Base-by-base conservation (phyloP, 35 echinoderm and acorn worm genomes). In the Ptychodera flava region DNA sequence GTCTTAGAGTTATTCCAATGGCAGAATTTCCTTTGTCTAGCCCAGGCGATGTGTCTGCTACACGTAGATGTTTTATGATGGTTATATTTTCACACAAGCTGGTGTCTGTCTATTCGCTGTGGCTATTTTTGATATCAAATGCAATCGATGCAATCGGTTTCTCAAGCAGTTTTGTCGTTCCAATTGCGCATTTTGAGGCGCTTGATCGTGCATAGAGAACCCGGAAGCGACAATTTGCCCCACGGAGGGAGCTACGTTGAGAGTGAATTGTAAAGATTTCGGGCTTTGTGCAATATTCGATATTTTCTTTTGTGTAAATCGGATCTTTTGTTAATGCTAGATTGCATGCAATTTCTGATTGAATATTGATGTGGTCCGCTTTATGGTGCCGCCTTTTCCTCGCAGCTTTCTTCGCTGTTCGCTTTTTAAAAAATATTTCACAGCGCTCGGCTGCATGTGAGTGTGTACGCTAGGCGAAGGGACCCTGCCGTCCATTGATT, bases 261-360 rank as follows among this genome's bases (percentile, higher is more conserved):
- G 45, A 64, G 6, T 64, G 45, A 64, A 64, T 64, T 12, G 45
- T 12, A 64, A 64, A 64, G 45, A 64, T 64, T 64, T 64, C 45
- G 45, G 6, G 6, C 45, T 64, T 64, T 64, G 45, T 64, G 45
- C 22, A 64, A 64, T 64, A 64, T 64, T 64, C 45, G 45, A 64
- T 64, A 64, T 64, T 64, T 64, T 64, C 45, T 64, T 64, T 64
- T 64, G 45, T 64, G 45, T 64, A 64, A 64, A 64, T 64, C 45
- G 45, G 45, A 64, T 64, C 45, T 64, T 64, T 64, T 64, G 45
- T 64, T 64, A 64, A 64, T 64, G 45, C 22, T 64, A 64, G 45
- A 64, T 64, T 64, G 45, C 45, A 64, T 64, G 45, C 45, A 64
- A 64, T 64, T 64, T 64, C 6, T 64, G 45, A 64, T 64, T 64